Base-by-base conservation (phyloP, 2,888 invertebrate genomes). In the Neuroscelio doddi region DNA sequence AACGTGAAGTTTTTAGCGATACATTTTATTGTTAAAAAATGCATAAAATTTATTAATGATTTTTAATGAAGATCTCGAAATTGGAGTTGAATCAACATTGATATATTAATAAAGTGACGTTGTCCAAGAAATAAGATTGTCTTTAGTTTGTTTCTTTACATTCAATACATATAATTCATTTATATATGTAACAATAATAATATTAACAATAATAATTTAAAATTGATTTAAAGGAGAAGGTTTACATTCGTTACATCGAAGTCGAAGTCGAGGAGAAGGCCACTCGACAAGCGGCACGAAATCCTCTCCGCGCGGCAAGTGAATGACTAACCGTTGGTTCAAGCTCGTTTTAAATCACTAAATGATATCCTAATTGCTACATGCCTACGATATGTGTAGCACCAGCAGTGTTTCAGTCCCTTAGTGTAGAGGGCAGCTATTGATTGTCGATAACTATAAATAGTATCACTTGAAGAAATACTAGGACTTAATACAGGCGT, bases 221-320 rank as follows among this genome's bases (percentile, higher is more conserved):
- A 34, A 34, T 49, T 30, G 50, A 42, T 46, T 67, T 46, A 52
- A 80, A 91, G 90, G 88, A 78, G 91, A 92, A 80, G 90, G 89
- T 67, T 86, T 89, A 79, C 88, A 89, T 72, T 90, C 89, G 74
- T 85, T 94, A 82, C 91, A 92, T 83, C 89, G 93, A 83, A 92
- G 93, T 73, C 89, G 92, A 83, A 93, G 93, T 86, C 91, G 93
- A 85, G 91, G 92, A 76, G 94, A 94, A 82, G 91, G 93, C 77
- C 88, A 93, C 79, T 92, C 92, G 85, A 88, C 89, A 68, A 87
- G 91, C 72, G 92, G 92, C 73, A 89, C 89, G 70, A 86, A 87
- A 75, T 81, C 85, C 66, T 85, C 85, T 73, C 85, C 87, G 58
- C 86, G 86, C 72, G 85, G 85, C 79, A 88, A 88, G 80, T 87